Evolutionary conservation across 1,140 invertebrate genomes (phyloP).

Genomic region (Glomeris maerens): DNA sequence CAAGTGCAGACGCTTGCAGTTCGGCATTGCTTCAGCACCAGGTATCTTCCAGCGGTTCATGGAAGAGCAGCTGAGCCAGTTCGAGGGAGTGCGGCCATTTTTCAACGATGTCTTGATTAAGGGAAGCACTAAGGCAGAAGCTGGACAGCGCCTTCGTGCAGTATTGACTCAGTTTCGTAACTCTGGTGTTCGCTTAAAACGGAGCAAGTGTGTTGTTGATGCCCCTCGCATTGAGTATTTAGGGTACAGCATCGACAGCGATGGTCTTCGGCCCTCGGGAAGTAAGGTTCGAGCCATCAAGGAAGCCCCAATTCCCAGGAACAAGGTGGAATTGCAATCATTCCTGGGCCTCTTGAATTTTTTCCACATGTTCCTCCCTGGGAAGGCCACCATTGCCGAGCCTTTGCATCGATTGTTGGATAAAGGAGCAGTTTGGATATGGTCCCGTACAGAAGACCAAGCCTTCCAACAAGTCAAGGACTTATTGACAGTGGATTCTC

Average conservation of each 20-base stretch:
- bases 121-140: background rate
- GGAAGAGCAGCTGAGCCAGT: background rate
- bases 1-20: too few relatives aligned
- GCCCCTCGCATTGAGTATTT: background rate
- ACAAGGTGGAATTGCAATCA: too few relatives aligned
- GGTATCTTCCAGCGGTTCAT: background rate
- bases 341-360: too few relatives aligned
- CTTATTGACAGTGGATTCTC: constrained; percentile 17
- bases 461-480: constrained; percentile 27
- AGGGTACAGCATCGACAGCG: background rate
- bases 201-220: background rate
- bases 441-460: constrained; percentile 25
- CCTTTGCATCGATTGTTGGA: too few relatives aligned
- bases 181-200: background rate
- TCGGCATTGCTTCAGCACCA: background rate
- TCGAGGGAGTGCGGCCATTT: background rate
- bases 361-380: constrained; percentile 8
- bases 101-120: background rate
- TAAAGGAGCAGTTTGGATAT: constrained; percentile 28
- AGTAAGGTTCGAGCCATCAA: background rate
- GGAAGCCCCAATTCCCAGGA: background rate
- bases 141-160: background rate
- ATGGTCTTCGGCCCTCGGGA: background rate
- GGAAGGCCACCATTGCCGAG: too few relatives aligned
- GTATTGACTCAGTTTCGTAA: background rate